These are phyloP conservation scores for Urocynchramus pylzowi DNA, from an alignment of 2,113 vertebrate species.

Conservation along the genomic window DNA sequence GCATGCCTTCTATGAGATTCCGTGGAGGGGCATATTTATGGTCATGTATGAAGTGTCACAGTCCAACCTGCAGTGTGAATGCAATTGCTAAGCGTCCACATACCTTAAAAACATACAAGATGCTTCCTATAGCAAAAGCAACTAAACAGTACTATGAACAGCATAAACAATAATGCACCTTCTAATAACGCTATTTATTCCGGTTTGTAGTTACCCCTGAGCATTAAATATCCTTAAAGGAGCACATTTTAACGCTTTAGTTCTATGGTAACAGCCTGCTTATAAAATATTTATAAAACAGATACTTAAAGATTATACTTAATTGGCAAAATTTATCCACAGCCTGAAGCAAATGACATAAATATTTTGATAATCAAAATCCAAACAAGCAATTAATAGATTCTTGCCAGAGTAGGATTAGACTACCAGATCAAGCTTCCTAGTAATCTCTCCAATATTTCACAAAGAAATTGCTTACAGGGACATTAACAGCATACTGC, in stretches of 20 bases:
- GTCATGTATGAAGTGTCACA: conserved; percentile 62
- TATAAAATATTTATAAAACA: conserved; percentile 58
- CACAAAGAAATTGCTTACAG: conserved; percentile 82
- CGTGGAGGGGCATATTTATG: conserved; percentile 38
- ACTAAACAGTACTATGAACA: conserved; percentile 37
- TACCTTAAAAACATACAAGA: conserved; percentile 26
- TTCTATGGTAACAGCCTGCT: conserved; percentile 39
- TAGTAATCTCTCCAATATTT: conserved; percentile 39
- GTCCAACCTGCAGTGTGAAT: conserved; percentile 60
- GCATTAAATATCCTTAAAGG: conserved; percentile 28
- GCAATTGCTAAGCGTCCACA: conserved; percentile 54
- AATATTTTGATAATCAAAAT: conserved; percentile 58
- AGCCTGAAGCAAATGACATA: conserved; percentile 43
- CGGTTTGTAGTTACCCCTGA: conserved; percentile 22
- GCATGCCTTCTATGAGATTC: not conserved
- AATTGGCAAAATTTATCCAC: conserved; percentile 50
- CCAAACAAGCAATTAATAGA: conserved; percentile 53
- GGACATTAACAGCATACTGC: conserved; percentile 88
- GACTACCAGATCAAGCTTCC: conserved; percentile 34
- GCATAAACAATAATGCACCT: conserved; percentile 38
- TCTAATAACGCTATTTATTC: conserved; percentile 26
- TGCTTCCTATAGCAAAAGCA: conserved; percentile 49
- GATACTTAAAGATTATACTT: conserved; percentile 44
- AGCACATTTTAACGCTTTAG: conserved; percentile 21
- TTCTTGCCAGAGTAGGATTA: conserved; percentile 61